Evolutionary conservation across 2,797 vertebrate genomes (phyloP), one percentile per base, ranked within the genome.

Genomic region (Macropus fuliginosus): DNA sequence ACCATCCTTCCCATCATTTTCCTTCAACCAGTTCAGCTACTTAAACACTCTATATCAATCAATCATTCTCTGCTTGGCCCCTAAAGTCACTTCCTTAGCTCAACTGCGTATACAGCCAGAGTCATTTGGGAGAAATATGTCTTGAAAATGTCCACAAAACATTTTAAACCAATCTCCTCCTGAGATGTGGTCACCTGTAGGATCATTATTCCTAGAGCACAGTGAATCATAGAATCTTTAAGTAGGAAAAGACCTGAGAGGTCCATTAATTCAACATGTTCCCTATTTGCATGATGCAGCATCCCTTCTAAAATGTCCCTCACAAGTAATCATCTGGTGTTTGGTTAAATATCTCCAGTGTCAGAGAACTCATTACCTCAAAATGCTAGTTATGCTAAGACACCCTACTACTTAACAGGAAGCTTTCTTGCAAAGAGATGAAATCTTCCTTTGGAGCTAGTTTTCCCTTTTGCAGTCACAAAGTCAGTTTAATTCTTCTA

Each of bases 21-120:
- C 0, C 66, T 89, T 90, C 46, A 54, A 14, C 56, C 96, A 74
- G 97, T 62, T 91, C 16, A 94, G 46, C 54, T 92, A 92, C 52
- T 52, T 18, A 56, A 55, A 46, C 89, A 46, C n/a, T 52, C 5
- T 52, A 54, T 87, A 40, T 52, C 27, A 92, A 6, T 92, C 92
- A 94, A 1, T 40, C 8, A 9, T 90, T 62, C 74, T 1, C 59
- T 29, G 87, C 29, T 87, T 91, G 11, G 27, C 6, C 94, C 52
- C 91, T 93, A 56, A 93, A 93, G 56, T 94, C 29, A 93, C 40
- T 93, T 93, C 4, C 57, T 21, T 46, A 31, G 55, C 28, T 66
- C 40, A 56, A 29, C 40, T 40, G 1, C 24, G 54, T 57, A 87
- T 50, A 87, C n/a, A 91, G 11, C 27, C n/a, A 74, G 52, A 14